Evolutionary conservation across 2,888 invertebrate species (phyloP).

Genomic region (Drosophila fulvimacula): DNA sequence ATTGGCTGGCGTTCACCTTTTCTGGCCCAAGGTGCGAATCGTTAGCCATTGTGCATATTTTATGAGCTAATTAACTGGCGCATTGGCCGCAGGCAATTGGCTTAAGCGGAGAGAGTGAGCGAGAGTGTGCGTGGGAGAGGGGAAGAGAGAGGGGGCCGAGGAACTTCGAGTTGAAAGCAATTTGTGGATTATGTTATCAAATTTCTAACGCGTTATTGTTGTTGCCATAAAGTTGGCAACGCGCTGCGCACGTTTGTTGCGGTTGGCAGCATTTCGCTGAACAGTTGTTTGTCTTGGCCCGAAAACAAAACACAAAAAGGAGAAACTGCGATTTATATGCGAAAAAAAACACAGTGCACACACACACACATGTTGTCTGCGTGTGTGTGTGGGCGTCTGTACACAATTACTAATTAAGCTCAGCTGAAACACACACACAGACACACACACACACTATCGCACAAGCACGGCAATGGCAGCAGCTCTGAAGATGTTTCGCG

Average conservation of each 20-base stretch:
- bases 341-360: background rate
- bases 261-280: conserved; percentile 36
- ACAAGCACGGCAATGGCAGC: conserved; percentile 2
- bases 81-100: conserved; percentile 51
- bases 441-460: background rate
- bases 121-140: background rate
- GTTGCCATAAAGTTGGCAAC: conserved; percentile 41
- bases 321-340: conserved; percentile 17
- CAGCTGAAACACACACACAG: background rate
- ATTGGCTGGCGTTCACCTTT: conserved; percentile 31
- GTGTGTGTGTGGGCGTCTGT: conserved; percentile 14
- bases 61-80: conserved; percentile 78
- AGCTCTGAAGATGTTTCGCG: conserved; percentile 27
- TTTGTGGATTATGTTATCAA: conserved; percentile 29
- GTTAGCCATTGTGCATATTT: conserved; percentile 75
- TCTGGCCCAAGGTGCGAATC: conserved; percentile 71
- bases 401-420: conserved; percentile 61
- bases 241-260: conserved; percentile 32
- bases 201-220: conserved; percentile 23
- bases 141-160: background rate
- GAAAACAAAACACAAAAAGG: background rate
- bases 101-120: background rate
- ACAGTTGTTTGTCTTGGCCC: conserved; percentile 3
- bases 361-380: background rate
- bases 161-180: conserved; percentile 6